Percentiles rank a stretch among this genome's conserved stretches.
phyloP scores from a whole-genome alignment of 1,140 invertebrate species.

The Aphelinus certus region DNA sequence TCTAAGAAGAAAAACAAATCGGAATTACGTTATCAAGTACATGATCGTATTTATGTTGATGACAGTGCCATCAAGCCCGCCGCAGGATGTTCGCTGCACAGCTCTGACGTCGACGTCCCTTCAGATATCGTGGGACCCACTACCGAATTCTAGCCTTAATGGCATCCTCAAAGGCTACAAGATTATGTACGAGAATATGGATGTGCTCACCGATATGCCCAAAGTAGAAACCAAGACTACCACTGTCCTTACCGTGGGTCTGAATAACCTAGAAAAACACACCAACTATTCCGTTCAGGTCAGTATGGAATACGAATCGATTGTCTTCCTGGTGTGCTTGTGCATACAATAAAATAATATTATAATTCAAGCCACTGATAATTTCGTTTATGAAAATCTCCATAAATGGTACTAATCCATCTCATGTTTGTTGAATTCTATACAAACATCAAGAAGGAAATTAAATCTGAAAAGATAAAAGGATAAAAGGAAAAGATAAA shows the following conservation, averaged over 20 bases:
- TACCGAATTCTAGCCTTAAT: conserved; percentile 81
- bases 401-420: no score
- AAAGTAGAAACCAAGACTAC: conserved; percentile 73
- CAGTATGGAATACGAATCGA: background rate
- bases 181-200: conserved; percentile 74
- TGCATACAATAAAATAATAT: no score
- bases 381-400: no score
- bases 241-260: conserved; percentile 72
- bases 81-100: conserved; percentile 80
- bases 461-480: no score
- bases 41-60: background rate
- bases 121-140: conserved; percentile 87
- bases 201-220: conserved; percentile 54
- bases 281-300: conserved; percentile 95
- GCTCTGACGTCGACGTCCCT: conserved; percentile 84
- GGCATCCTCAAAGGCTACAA: conserved; percentile 90
- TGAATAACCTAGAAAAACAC: conserved; percentile 78
- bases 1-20: no score
- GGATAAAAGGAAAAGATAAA: no score
- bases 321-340: no score
- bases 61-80: conserved; percentile 80
- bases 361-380: no score
- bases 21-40: no score
- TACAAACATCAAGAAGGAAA: no score
- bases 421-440: no score